Percentiles rank a stretch among this genome's conserved stretches.
These are phyloP conservation scores for Penaeus chinensis DNA, from an alignment of 1,140 invertebrate species.

Conservation along the genomic window DNA sequence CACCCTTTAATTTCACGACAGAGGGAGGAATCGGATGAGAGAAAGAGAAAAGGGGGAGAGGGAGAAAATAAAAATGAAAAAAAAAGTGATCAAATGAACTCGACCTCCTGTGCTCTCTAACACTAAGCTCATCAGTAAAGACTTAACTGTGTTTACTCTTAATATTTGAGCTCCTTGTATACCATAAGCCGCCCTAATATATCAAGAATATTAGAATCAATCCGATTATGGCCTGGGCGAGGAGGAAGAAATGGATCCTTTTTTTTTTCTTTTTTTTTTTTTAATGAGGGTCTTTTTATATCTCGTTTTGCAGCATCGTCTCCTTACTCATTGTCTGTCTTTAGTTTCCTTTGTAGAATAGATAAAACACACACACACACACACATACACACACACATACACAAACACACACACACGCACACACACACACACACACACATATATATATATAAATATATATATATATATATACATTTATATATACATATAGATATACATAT, in stretches of 20 bases:
- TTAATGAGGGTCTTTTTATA: too few species aligned
- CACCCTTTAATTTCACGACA: too few species aligned
- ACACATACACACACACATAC: slow-evolving; percentile 13
- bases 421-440: background rate
- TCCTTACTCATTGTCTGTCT: background rate
- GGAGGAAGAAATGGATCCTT: background rate
- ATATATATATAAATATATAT: too few species aligned
- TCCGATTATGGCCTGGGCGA: slow-evolving; percentile 41
- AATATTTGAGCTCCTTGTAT: slow-evolving; percentile 60
- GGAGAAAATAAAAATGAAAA: background rate
- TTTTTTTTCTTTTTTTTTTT: too few species aligned
- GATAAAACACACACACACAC: background rate
- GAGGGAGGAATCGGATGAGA: too few species aligned
- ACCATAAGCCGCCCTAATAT: slow-evolving; percentile 46
- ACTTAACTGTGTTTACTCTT: slow-evolving; percentile 60
- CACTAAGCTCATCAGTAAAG: slow-evolving; percentile 60
- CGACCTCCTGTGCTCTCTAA: slow-evolving; percentile 30
- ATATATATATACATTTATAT: too few species aligned
- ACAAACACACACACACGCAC: slow-evolving; percentile 20
- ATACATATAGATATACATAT: too few species aligned
- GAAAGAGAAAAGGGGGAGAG: too few species aligned
- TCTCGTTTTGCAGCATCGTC: too few species aligned
- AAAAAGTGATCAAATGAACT: slow-evolving; percentile 37
- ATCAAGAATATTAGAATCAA: slow-evolving; percentile 60
- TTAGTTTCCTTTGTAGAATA: background rate